Base-by-base conservation (phyloP, 1,140 invertebrate genomes). In the Brachionus asplanchnoidis region DNA sequence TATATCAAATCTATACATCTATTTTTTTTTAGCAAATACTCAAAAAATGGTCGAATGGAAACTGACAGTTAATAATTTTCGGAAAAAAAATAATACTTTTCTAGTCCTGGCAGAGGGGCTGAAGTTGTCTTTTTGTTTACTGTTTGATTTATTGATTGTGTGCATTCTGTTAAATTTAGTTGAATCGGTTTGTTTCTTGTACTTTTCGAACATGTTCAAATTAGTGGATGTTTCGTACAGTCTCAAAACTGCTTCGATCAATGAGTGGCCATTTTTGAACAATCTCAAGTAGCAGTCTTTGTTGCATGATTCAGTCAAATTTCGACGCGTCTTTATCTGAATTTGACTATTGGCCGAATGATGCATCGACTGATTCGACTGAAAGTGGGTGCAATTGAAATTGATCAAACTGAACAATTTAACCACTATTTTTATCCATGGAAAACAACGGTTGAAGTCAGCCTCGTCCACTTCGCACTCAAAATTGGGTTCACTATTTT, bases 31-130 rank as follows among this genome's bases (percentile, higher is more conserved):
- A n/a, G n/a, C n/a, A n/a, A n/a, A n/a, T n/a, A n/a, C n/a, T n/a
- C n/a, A n/a, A n/a, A n/a, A n/a, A n/a, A n/a, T n/a, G n/a, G n/a
- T n/a, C n/a, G n/a, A n/a, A n/a, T n/a, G n/a, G n/a, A n/a, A n/a
- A n/a, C n/a, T n/a, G n/a, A n/a, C n/a, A n/a, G n/a, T n/a, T n/a
- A n/a, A n/a, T n/a, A 26, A 42, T 9, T 26, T 42, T 42, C 17
- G 20, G 32, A 78, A 46, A 46, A 73, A 84, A 66, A 28, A 86
- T 82, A 70, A 85, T 88, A 85, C 86, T 88, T 87, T 83, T 88
- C 89, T 1, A 88, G 87, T 79, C 88, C 88, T n/a, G 88, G 88
- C 65, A 20, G n/a, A 85, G 87, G 42, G 88, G 50, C 12, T 84
- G 60, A 46, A 88, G 87, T 70, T 86, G 86, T 73, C 86, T 87